Evolutionary conservation across 1,140 invertebrate genomes (phyloP).

Genomic region (Plodia interpunctella): DNA sequence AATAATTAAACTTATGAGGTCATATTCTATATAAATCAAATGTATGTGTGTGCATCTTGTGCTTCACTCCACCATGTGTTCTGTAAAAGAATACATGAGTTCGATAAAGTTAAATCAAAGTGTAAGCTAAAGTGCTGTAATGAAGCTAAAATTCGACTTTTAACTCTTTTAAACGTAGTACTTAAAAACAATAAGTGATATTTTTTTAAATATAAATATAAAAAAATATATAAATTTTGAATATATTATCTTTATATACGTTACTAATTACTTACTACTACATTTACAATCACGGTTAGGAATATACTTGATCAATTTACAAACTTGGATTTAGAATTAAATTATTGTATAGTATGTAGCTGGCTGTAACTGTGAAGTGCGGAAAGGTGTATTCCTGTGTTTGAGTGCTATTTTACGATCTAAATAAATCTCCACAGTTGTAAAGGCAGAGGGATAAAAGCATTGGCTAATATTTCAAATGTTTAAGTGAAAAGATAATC

Average conservation of each 20-base stretch:
- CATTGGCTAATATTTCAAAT: constrained; percentile 2
- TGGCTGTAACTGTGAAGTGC: background rate
- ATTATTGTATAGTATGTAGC: background rate
- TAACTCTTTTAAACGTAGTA: no score
- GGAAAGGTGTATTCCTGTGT: background rate
- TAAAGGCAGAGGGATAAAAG: constrained; percentile 2
- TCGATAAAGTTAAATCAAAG: background rate
- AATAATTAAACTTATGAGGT: constrained; percentile 28
- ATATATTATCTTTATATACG: no score
- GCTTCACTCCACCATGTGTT: constrained; percentile 64
- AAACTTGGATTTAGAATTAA: background rate
- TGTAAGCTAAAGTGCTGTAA: no score
- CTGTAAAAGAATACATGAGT: constrained; percentile 31
- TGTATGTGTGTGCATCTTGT: background rate
- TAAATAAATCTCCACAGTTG: background rate
- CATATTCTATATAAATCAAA: constrained; percentile 18
- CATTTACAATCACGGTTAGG: no score
- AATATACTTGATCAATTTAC: background rate
- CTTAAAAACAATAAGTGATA: no score
- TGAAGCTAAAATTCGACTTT: no score
- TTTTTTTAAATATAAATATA: no score
- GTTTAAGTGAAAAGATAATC: constrained; percentile 3
- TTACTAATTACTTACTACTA: no score
- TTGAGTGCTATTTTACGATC: background rate
- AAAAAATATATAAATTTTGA: no score